Conservation (phyloP, 2,797 vertebrate genomes). For the Tokudaia muenninki region DNA sequence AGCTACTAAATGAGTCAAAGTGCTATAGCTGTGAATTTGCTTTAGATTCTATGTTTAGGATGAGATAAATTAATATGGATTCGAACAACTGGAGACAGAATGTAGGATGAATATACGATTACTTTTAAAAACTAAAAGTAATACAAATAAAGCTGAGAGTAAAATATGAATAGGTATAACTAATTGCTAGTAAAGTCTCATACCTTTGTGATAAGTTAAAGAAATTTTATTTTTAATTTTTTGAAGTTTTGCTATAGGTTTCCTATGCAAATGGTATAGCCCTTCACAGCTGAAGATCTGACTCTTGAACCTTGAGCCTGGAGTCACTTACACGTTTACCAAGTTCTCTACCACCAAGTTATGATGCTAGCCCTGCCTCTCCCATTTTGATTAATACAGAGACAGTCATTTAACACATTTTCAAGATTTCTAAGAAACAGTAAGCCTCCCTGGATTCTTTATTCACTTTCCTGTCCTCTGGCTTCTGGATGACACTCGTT, state of each 20-base stretch:
- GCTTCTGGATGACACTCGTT: not conserved
- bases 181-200: not conserved
- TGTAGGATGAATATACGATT: not conserved
- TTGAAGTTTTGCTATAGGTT: not conserved
- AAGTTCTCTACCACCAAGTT: not conserved
- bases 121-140: not conserved
- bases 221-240: constrained; percentile 4
- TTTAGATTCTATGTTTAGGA: not conserved
- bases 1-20: not conserved
- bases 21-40: not conserved
- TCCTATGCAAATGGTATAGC: not conserved
- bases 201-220: not conserved
- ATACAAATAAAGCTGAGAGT: not conserved
- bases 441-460: not conserved
- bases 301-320: not conserved
- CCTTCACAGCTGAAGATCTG: not conserved
- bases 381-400: not conserved
- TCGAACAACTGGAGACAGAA: not conserved
- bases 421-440: not conserved
- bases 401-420: not conserved
- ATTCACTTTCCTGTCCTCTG: not conserved
- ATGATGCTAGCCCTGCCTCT: not conserved
- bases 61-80: not conserved
- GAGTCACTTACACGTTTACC: not conserved
- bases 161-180: not conserved